These are phyloP conservation scores for Pollimyrus isidori DNA, from an alignment of 2,113 vertebrate genomes.

Conservation along the genomic window DNA sequence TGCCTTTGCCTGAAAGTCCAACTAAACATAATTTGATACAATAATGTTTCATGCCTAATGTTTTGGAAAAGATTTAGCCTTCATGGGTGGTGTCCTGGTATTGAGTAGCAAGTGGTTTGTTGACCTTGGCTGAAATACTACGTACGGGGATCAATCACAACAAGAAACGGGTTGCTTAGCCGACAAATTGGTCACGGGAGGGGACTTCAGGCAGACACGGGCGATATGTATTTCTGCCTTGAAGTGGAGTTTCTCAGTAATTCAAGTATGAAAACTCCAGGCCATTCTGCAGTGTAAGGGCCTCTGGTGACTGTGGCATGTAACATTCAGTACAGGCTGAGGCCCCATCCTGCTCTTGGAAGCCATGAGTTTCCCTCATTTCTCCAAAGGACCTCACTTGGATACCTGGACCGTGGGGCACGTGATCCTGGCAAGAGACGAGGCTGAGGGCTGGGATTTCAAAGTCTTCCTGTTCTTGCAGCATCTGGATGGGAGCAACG, in stretches of 20 bases:
- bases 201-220: not conserved
- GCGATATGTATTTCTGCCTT: not conserved
- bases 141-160: slow-evolving; percentile 16
- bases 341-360: not conserved
- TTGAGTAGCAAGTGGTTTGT: slow-evolving; percentile 31
- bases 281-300: not conserved
- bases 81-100: slow-evolving; percentile 23
- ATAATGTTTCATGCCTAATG: slow-evolving; percentile 10
- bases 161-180: slow-evolving; percentile 31
- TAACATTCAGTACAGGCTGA: not conserved
- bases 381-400: not conserved
- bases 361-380: not conserved
- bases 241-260: not conserved
- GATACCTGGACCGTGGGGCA: not conserved
- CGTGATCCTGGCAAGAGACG: not conserved
- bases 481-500: not conserved
- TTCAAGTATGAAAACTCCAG: not conserved
- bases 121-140: slow-evolving; percentile 30
- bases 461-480: not conserved
- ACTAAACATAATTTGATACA: not conserved
- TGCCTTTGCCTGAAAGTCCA: slow-evolving; percentile 16
- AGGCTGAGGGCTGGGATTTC: not conserved
- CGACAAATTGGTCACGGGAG: slow-evolving; percentile 30
- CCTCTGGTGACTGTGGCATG: not conserved
- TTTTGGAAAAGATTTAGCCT: slow-evolving; percentile 26